Percentiles rank a stretch among this genome's conserved stretches.
phyloP scores from a whole-genome alignment of 2,888 invertebrate species.

The Volucella inflata region DNA sequence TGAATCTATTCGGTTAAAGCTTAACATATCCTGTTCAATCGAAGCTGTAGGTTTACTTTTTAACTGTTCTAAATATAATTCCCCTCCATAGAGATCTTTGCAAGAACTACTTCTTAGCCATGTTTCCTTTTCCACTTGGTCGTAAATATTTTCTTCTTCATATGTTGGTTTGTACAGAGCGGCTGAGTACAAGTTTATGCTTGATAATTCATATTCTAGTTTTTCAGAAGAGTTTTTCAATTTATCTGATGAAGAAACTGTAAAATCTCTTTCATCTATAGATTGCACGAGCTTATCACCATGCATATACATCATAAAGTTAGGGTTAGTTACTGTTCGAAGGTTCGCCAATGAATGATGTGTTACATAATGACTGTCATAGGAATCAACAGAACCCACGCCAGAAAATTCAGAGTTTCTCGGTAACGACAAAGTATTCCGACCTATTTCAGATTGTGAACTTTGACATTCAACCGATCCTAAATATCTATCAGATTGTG shows the following conservation, averaged over 20 bases:
- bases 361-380: conserved; percentile 83
- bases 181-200: conserved; percentile 86
- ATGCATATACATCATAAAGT: conserved; percentile 80
- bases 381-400: conserved; percentile 83
- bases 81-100: conserved; percentile 91
- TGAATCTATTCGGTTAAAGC: conserved; percentile 86
- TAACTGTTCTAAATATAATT: conserved; percentile 86
- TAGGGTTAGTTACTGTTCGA: conserved; percentile 67
- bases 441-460: conserved; percentile 78
- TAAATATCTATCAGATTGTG: conserved; percentile 82
- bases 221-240: conserved; percentile 82
- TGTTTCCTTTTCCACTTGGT: conserved; percentile 82
- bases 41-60: conserved; percentile 84
- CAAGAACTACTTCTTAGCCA: conserved; percentile 93
- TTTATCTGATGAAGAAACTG: conserved; percentile 78
- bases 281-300: conserved; percentile 81
- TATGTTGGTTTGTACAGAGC: conserved; percentile 80
- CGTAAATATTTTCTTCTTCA: conserved; percentile 81
- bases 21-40: conserved; percentile 83
- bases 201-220: conserved; percentile 86
- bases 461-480: conserved; percentile 82
- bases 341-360: conserved; percentile 80
- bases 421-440: conserved; percentile 82
- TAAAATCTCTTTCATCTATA: conserved; percentile 77
- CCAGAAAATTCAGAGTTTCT: conserved; percentile 83